These are phyloP conservation scores for Trematocara caparti DNA, from an alignment of 2,797 vertebrate species.

Conservation along the genomic window DNA sequence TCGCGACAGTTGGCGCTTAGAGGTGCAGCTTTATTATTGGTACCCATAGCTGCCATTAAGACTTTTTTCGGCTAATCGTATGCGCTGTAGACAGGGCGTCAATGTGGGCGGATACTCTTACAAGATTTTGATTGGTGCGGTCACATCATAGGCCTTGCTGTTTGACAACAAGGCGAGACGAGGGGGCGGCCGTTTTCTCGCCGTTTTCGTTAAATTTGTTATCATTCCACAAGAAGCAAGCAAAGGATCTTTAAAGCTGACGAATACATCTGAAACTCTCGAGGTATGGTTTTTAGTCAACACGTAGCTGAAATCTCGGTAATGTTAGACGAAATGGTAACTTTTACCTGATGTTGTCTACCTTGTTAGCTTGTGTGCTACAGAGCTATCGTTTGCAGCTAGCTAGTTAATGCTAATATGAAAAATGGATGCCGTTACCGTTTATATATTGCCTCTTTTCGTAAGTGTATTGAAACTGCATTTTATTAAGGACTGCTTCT, in stretches of 20 bases:
- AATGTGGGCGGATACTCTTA: not conserved
- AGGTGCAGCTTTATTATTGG: not conserved
- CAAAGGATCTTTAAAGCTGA: not conserved
- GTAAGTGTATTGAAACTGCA: not conserved
- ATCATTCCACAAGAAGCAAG: no score
- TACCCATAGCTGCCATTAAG: not conserved
- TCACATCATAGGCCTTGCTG: not conserved
- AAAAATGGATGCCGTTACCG: not conserved
- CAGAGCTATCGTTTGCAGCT: not conserved
- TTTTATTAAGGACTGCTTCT: not conserved
- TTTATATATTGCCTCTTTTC: not conserved
- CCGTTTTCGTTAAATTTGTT: not conserved
- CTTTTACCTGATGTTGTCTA: not conserved
- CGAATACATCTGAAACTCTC: not conserved
- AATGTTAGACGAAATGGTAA: not conserved
- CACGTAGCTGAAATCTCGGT: not conserved
- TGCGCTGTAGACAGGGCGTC: not conserved
- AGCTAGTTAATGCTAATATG: not conserved
- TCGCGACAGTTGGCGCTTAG: not conserved
- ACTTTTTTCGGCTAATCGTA: not conserved
- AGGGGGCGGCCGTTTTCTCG: not conserved
- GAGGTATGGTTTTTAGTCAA: slow-evolving; percentile 15
- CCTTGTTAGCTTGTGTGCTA: slow-evolving; percentile 3
- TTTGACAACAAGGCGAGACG: slow-evolving; percentile 36
- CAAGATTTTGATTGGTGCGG: slow-evolving; percentile 48